Base-by-base conservation (phyloP, 2,888 invertebrate species). In the Hemicrepidius hirtus region DNA sequence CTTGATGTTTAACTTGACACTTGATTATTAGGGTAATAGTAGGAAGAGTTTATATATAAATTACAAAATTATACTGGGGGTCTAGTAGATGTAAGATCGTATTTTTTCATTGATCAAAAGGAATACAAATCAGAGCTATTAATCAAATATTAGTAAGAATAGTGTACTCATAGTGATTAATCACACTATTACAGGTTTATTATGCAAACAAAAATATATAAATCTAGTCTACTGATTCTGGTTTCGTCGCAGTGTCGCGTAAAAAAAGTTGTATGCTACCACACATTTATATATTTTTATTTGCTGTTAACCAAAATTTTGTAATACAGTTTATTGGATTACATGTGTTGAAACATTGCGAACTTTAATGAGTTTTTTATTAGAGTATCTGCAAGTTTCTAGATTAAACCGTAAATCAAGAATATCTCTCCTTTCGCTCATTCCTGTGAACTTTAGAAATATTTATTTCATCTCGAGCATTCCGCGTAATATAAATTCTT, bases 361-460 rank as follows among this genome's bases (percentile, higher is more conserved):
- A 40, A 41, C 18, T 55, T 55, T 41, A 50, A 49, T 50, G 24
- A 55, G 21, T 66, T 66, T 66, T 66, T 57, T 60, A 57, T 37
- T 12, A 20, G 13, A 16, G 10, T 4, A 44, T 13, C 12, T 16
- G 46, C 49, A 4, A 49, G 63, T 46, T 63, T 63, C 60, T 60
- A 60, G 60, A 24, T 12, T 62, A 64, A 64, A 49, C 28, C 37
- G 50, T 53, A 65, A 53, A 65, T 65, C 65, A 65, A 32, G 13
- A 20, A 53, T 50, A 65, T 64, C 65, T 65, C 53, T 57, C 66
- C 66, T 66, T 66, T 66, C 66, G 40, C 66, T 66, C 50, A 24
- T 32, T 63, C 57, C 10, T 66, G 13, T 57, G 66, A 66, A 66
- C 66, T 57, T 66, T 66, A 66, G 18, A 41, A 66, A 21, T 57